Conservation (phyloP, 1,140 invertebrate genomes). For the Antheraea pernyi region DNA sequence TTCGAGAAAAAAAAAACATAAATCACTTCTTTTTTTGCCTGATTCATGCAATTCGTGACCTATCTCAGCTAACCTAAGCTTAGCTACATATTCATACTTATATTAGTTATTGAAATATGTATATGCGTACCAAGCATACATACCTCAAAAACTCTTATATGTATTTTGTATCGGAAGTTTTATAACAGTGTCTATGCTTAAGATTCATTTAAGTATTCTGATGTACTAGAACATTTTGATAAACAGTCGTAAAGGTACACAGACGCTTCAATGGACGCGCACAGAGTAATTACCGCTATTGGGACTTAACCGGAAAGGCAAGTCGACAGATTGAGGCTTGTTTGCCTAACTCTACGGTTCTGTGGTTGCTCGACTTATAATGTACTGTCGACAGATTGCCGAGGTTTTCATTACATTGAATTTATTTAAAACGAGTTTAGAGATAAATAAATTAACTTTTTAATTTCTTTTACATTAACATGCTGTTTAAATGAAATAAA, state of each 20-base stretch:
- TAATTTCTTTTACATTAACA: too few species aligned
- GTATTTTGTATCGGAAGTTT: too few species aligned
- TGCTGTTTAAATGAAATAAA: too few species aligned
- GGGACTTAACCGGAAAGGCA: conserved; percentile 29
- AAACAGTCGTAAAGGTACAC: background rate
- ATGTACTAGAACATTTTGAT: background rate
- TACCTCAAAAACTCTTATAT: too few species aligned
- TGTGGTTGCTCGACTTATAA: conserved; percentile 18
- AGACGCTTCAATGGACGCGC: conserved; percentile 3
- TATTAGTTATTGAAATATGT: too few species aligned
- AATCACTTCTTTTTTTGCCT: too few species aligned
- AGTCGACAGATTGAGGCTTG: conserved; percentile 20
- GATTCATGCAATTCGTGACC: too few species aligned
- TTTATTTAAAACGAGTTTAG: background rate
- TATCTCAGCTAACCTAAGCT: too few species aligned
- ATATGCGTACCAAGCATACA: too few species aligned
- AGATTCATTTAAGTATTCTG: background rate
- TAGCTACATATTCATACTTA: too few species aligned
- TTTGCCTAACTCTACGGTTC: conserved; percentile 31
- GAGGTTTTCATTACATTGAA: background rate
- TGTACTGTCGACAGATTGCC: background rate
- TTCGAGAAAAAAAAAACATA: too few species aligned
- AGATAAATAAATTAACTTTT: too few species aligned
- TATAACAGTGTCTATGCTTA: background rate
- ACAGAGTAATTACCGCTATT: conserved; percentile 37